These are phyloP conservation scores for Tenualosa thibaudeaui DNA, from an alignment of 2,797 vertebrate species.

Conservation along the genomic window DNA sequence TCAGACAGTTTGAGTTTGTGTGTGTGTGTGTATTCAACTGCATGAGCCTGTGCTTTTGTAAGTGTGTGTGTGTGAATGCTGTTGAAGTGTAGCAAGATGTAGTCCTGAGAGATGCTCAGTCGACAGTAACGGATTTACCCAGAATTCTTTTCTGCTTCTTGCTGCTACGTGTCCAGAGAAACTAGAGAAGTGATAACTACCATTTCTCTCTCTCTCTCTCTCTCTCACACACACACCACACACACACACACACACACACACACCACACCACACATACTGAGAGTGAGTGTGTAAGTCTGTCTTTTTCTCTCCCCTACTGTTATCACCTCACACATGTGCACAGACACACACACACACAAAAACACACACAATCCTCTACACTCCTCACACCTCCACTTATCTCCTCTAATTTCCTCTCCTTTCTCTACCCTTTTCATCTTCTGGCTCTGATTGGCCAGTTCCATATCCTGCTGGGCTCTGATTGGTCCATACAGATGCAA, in stretches of 20 bases:
- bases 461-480: background rate
- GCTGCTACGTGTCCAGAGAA: background rate
- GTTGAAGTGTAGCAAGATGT: background rate
- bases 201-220: background rate
- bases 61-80: background rate
- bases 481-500: background rate
- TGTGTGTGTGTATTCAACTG: background rate
- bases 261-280: background rate
- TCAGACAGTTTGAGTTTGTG: background rate
- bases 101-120: background rate
- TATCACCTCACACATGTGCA: background rate
- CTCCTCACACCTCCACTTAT: slow-evolving; percentile 26
- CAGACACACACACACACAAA: background rate
- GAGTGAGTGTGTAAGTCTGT: background rate
- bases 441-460: background rate
- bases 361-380: background rate
- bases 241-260: background rate
- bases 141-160: background rate
- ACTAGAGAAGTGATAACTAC: background rate
- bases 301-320: too few relatives aligned
- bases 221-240: background rate
- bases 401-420: slow-evolving; percentile 23
- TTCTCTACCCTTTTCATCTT: too few relatives aligned
- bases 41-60: too few relatives aligned
- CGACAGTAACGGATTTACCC: slow-evolving; percentile 3